Evolutionary conservation across 2,797 vertebrate species (phyloP).

Genomic region (Coregonus sp.): DNA sequence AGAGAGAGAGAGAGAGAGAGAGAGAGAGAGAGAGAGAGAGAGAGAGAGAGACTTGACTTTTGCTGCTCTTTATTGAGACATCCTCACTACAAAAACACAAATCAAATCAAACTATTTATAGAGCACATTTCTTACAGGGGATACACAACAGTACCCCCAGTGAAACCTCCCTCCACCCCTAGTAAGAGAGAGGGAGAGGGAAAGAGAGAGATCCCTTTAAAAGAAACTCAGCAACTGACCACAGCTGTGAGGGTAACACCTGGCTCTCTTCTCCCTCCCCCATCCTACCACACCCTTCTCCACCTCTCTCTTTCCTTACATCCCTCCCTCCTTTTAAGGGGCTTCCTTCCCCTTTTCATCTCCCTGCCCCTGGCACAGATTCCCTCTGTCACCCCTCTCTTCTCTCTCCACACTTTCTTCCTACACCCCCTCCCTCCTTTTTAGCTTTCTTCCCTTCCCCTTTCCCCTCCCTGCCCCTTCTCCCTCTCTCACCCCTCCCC

Average conservation of each 20-base stretch:
- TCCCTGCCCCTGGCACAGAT: conserved; percentile 59
- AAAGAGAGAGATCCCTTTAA: conserved; percentile 17
- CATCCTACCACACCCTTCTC: conserved; percentile 4
- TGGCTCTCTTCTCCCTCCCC: conserved; percentile 51
- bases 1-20: neutral
- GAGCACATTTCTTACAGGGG: no score
- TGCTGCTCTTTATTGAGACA: neutral
- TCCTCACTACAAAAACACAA: no score
- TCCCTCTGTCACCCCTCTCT: conserved; percentile 63
- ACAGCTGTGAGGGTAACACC: conserved; percentile 64
- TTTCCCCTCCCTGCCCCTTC: no score
- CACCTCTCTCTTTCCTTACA: conserved; percentile 16
- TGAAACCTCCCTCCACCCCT: no score
- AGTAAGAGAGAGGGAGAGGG: conserved; percentile 6
- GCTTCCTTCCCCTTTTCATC: conserved; percentile 47
- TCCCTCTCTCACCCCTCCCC: no score
- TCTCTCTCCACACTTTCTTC: neutral
- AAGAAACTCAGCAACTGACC: conserved; percentile 42
- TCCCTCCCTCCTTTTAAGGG: neutral
- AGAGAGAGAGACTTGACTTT: neutral
- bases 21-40: no score
- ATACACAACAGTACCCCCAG: no score
- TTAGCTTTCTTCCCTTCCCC: no score
- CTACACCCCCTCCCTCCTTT: no score
- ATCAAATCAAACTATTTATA: no score